phyloP scores from a whole-genome alignment of 1,140 invertebrate species.

The Tetraneura akinire region DNA sequence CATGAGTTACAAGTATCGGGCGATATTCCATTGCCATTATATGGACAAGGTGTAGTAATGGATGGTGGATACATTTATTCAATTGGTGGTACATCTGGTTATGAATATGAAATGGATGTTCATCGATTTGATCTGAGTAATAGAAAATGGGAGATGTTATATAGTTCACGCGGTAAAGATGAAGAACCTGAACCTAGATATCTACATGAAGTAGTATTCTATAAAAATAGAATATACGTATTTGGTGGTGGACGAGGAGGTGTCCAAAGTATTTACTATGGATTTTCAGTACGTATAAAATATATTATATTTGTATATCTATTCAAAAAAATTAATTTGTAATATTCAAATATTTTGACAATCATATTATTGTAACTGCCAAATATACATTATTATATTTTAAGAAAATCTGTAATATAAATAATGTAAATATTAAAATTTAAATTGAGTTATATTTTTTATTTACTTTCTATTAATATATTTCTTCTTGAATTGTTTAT shows the following conservation, averaged over 20 bases:
- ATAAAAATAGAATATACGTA: too few relatives aligned
- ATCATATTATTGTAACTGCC: too few relatives aligned
- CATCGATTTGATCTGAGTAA: too few relatives aligned
- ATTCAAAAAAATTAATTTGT: background rate
- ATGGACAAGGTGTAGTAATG: slow-evolving; percentile 77
- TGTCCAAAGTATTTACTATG: slow-evolving; percentile 16
- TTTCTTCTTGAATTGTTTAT: too few relatives aligned
- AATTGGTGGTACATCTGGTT: slow-evolving; percentile 81
- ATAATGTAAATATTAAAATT: too few relatives aligned
- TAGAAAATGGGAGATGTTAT: slow-evolving; percentile 74
- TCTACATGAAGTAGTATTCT: slow-evolving; percentile 78
- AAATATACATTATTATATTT: too few relatives aligned
- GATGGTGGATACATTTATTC: slow-evolving; percentile 73
- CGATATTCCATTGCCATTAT: slow-evolving; percentile 68
- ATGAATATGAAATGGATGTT: slow-evolving; percentile 79
- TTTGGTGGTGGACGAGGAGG: slow-evolving; percentile 71
- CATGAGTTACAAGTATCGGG: slow-evolving; percentile 51
- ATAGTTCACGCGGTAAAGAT: slow-evolving; percentile 65
- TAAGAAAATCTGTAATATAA: too few relatives aligned
- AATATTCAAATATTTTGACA: too few relatives aligned
- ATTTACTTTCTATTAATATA: too few relatives aligned
- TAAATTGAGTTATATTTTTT: too few relatives aligned
- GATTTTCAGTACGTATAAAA: slow-evolving; percentile 31
- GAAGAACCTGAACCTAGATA: slow-evolving; percentile 71
- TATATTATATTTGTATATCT: background rate